Evolutionary conservation across 2,888 invertebrate species (phyloP).

Genomic region (Tinea trinotella): DNA sequence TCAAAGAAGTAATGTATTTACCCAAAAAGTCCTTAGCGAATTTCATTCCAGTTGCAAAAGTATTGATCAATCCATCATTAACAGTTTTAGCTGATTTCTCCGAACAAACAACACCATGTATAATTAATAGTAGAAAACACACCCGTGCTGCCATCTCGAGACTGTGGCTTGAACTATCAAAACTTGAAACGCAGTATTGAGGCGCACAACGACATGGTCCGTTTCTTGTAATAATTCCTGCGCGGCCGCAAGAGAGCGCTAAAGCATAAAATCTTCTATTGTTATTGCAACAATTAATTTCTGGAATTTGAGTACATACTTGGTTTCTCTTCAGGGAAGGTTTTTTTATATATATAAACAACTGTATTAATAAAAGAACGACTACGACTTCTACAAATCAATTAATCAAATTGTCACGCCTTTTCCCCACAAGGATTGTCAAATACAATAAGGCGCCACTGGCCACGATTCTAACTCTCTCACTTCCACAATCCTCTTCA

Average conservation of each 20-base stretch:
- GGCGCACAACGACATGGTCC: slow-evolving; percentile 35
- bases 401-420: too few species aligned
- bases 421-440: too few species aligned
- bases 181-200: slow-evolving; percentile 1
- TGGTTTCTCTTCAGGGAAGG: too few species aligned
- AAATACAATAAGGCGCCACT: too few species aligned
- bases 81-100: slow-evolving; percentile 32
- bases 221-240: slow-evolving; percentile 44
- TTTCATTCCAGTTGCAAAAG: slow-evolving; percentile 53
- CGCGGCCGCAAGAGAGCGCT: slow-evolving; percentile 32
- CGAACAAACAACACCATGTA: slow-evolving; percentile 21
- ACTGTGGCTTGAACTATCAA: slow-evolving; percentile 34
- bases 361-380: too few species aligned
- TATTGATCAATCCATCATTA: slow-evolving; percentile 48
- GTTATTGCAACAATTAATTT: neutral
- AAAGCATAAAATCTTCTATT: neutral
- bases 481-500: too few species aligned
- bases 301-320: too few species aligned
- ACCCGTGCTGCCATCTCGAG: slow-evolving; percentile 56
- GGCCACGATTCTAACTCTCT: too few species aligned
- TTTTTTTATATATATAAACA: too few species aligned
- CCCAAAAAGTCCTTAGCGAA: slow-evolving; percentile 57
- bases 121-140: slow-evolving; percentile 31
- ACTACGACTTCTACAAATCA: too few species aligned
- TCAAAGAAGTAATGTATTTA: slow-evolving; percentile 30